Percentiles rank a stretch among this genome's conserved stretches.
These are phyloP conservation scores for Berghia stephanieae DNA, from an alignment of 1,140 invertebrate genomes.

Conservation along the genomic window DNA sequence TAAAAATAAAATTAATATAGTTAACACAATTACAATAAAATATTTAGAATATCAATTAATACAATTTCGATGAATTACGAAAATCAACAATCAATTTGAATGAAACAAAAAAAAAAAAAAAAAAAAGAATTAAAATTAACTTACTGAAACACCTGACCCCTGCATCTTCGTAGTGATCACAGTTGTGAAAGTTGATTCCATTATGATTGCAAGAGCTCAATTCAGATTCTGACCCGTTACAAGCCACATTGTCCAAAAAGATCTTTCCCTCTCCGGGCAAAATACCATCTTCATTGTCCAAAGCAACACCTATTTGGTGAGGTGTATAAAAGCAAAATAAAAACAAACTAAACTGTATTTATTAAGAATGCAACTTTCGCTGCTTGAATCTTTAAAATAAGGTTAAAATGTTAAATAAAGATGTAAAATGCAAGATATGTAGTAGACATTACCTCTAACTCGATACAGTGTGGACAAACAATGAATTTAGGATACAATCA, in stretches of 20 bases:
- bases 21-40: neutral
- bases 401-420: too few species aligned
- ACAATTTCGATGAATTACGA: neutral
- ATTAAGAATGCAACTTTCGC: neutral
- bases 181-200: conserved; percentile 52
- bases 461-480: too few species aligned
- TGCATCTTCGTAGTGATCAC: conserved; percentile 55
- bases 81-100: neutral
- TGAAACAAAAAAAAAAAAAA: neutral
- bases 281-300: conserved; percentile 26
- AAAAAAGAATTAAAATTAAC: conserved; percentile 20
- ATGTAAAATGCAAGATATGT: too few species aligned
- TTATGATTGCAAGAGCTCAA: conserved; percentile 43
- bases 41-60: neutral
- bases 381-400: too few species aligned
- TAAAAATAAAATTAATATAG: neutral
- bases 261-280: conserved; percentile 46
- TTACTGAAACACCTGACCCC: conserved; percentile 51
- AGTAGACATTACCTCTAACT: too few species aligned
- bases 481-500: too few species aligned
- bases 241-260: conserved; percentile 56
- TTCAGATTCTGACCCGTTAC: conserved; percentile 46
- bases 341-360: neutral
- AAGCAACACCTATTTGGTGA: conserved; percentile 27
- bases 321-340: neutral